A percentile compares a stretch with the other conserved stretches of the same genome.
These are phyloP conservation scores for Saimiri boliviensis DNA, from an alignment of 2,113 vertebrate species.

Conservation along the genomic window DNA sequence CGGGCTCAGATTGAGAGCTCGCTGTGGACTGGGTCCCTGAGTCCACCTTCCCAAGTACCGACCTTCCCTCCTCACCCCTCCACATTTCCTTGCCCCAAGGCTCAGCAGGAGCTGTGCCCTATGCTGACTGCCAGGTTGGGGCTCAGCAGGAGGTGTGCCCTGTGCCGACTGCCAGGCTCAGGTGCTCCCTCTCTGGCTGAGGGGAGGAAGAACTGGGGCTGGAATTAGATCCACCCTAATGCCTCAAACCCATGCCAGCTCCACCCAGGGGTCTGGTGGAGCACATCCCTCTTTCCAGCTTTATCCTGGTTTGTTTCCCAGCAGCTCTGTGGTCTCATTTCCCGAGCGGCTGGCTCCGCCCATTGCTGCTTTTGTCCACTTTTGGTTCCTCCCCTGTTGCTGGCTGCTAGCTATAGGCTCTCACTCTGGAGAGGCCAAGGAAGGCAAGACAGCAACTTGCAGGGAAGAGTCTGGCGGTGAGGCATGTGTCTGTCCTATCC, in stretches of 20 bases:
- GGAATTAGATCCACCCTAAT: not conserved
- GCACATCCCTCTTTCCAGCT: not conserved
- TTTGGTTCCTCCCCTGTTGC: fast-evolving
- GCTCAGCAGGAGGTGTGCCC: not conserved
- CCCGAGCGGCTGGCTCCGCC: not conserved
- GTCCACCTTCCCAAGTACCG: not conserved
- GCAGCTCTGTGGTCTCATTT: not conserved
- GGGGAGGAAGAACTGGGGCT: not conserved
- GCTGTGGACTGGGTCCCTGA: not conserved
- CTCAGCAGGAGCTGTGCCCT: not conserved
- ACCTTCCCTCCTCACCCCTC: not conserved
- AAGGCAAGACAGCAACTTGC: not conserved
- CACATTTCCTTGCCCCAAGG: not conserved
- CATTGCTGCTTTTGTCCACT: not conserved
- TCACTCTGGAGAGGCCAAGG: not conserved
- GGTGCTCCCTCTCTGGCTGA: not conserved
- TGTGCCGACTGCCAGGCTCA: fast-evolving
- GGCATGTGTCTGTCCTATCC: not conserved
- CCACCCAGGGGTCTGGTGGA: not conserved
- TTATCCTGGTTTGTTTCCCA: not conserved
- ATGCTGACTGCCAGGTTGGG: too few relatives aligned
- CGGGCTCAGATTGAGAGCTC: not conserved
- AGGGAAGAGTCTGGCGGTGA: not conserved
- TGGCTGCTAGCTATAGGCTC: not conserved
- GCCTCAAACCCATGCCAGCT: not conserved